A percentile compares a stretch with the other conserved stretches of the same genome.
phyloP scores from a whole-genome alignment of 2,113 vertebrate genomes.

The Hiodon tergisus region DNA sequence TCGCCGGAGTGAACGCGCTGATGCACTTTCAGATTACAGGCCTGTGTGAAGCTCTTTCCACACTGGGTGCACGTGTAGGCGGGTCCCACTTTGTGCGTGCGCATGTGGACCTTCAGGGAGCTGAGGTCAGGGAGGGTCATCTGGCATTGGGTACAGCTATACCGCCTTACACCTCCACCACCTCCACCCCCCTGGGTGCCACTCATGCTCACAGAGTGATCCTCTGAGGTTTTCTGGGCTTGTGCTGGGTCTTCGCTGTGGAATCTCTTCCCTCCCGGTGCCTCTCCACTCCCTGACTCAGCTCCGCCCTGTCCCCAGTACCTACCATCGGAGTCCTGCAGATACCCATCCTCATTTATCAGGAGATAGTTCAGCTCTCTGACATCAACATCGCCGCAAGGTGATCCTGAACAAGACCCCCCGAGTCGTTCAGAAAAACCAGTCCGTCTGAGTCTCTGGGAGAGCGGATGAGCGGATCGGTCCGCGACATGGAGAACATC shows the following conservation, averaged over 20 bases:
- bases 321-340: constrained; percentile 51
- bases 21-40: constrained; percentile 63
- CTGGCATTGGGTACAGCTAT: constrained; percentile 47
- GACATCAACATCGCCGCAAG: constrained; percentile 36
- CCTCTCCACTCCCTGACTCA: constrained; percentile 31
- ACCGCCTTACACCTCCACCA: constrained; percentile 38
- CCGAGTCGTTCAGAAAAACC: neutral
- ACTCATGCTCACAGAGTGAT: constrained; percentile 11
- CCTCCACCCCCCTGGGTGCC: constrained; percentile 32
- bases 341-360: constrained; percentile 65
- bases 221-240: constrained; percentile 26
- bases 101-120: constrained; percentile 53
- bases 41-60: constrained; percentile 60
- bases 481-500: constrained; percentile 30
- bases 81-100: constrained; percentile 42
- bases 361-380: constrained; percentile 57
- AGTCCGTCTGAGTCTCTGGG: constrained; percentile 26
- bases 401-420: constrained; percentile 15
- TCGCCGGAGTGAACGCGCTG: constrained; percentile 66
- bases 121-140: constrained; percentile 43
- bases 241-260: constrained; percentile 19
- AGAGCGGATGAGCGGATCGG: neutral
- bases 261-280: constrained; percentile 40
- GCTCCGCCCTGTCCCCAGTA: constrained; percentile 38
- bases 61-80: constrained; percentile 58